Evolutionary conservation across 2,888 invertebrate species (phyloP).

Genomic region (Tortrix viridana): DNA sequence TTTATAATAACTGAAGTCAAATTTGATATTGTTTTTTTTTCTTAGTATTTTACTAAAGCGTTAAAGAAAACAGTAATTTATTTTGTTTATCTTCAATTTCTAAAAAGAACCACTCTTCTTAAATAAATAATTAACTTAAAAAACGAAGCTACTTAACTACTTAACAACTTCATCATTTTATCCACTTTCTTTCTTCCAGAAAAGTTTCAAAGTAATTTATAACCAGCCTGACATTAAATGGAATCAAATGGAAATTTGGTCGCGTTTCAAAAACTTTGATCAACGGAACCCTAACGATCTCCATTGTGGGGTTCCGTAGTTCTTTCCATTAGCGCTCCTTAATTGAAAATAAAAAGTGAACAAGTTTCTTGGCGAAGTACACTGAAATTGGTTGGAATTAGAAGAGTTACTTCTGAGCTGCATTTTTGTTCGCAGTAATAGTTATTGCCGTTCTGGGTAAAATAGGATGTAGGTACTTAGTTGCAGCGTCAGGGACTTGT

Average conservation of each 20-base stretch:
- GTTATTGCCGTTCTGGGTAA: constrained; percentile 12
- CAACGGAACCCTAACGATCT: constrained; percentile 56
- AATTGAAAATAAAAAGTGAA: constrained; percentile 41
- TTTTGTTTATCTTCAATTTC: too few relatives aligned
- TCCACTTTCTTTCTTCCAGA: constrained; percentile 37
- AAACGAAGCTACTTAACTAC: neutral
- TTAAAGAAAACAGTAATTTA: too few relatives aligned
- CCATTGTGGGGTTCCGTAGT: constrained; percentile 59
- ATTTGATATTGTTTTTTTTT: too few relatives aligned
- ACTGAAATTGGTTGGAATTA: constrained; percentile 32
- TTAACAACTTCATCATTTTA: constrained; percentile 10
- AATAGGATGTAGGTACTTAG: too few relatives aligned
- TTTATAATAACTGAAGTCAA: too few relatives aligned
- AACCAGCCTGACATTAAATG: constrained; percentile 56
- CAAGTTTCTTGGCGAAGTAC: constrained; percentile 30
- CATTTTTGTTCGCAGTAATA: constrained; percentile 15
- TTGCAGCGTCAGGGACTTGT: too few relatives aligned
- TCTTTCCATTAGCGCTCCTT: constrained; percentile 60
- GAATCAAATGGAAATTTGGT: constrained; percentile 67
- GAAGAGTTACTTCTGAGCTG: constrained; percentile 30
- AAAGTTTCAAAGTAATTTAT: constrained; percentile 54
- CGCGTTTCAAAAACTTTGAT: constrained; percentile 59
- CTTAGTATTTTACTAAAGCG: too few relatives aligned
- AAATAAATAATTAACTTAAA: neutral
- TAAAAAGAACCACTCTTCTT: neutral